phyloP scores from a whole-genome alignment of 30 jellyfish, hydroid and myxozoan species.

The Aurelia coerulea region DNA sequence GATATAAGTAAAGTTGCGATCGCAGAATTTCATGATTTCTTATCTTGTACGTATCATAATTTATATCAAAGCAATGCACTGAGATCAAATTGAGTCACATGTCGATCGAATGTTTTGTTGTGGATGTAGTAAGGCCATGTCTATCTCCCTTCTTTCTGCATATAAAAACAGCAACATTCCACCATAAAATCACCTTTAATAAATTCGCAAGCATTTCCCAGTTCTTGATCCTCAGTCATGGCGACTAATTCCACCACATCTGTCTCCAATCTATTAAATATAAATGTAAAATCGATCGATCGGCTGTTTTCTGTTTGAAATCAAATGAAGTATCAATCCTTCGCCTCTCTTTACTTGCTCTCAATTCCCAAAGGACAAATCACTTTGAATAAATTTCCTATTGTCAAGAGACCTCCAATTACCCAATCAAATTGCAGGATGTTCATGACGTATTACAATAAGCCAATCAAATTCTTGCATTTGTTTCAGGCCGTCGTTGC shows the following conservation, averaged over 20 bases:
- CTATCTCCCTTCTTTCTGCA: slow-evolving; percentile 9
- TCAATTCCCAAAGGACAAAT: slow-evolving; percentile 46
- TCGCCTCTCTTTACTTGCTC: not conserved
- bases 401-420: slow-evolving; percentile 12
- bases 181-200: slow-evolving; percentile 77
- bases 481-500: slow-evolving; percentile 20
- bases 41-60: too few species aligned
- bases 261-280: slow-evolving; percentile 5
- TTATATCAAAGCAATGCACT: too few species aligned
- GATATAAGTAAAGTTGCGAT: too few species aligned
- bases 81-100: not conserved
- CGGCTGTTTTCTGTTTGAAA: not conserved
- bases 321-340: not conserved
- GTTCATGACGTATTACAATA: slow-evolving; percentile 38
- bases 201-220: slow-evolving; percentile 93
- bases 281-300: not conserved
- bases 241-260: slow-evolving; percentile 47
- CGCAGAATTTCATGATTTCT: too few species aligned
- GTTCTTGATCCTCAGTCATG: slow-evolving; percentile 88
- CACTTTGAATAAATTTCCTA: slow-evolving; percentile 55
- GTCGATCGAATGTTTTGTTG: slow-evolving; percentile 14
- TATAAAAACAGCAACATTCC: not conserved
- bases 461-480: slow-evolving; percentile 67
- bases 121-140: too few species aligned
- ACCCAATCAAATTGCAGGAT: slow-evolving; percentile 34